Conservation (phyloP, 2,888 invertebrate species). For the Cristatella mucedo region DNA sequence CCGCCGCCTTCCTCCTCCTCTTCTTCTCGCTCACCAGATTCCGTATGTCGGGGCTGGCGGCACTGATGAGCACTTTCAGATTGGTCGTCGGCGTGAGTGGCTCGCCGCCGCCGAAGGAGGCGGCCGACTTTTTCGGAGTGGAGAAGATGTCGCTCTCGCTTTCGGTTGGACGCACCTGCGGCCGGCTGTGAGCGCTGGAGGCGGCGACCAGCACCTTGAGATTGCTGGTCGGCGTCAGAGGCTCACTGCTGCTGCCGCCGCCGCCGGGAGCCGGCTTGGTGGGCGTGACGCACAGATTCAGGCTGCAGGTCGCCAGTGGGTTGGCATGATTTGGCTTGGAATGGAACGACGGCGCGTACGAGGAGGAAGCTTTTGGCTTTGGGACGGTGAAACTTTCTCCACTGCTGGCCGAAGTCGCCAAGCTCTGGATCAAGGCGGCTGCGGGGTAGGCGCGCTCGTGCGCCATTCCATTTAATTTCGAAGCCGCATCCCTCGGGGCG, state of each 20-base stretch:
- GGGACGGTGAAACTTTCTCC: too few species aligned
- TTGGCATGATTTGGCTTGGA: too few species aligned
- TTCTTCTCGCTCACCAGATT: conserved; percentile 14
- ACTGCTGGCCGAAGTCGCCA: not conserved
- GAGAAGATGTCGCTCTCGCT: too few species aligned
- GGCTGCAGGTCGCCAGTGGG: too few species aligned
- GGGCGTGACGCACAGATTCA: not conserved
- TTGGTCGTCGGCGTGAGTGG: conserved; percentile 52
- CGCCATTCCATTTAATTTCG: too few species aligned
- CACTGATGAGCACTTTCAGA: conserved; percentile 50
- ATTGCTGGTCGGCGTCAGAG: conserved; percentile 1
- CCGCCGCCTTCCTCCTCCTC: conserved; percentile 1
- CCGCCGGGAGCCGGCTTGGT: not conserved
- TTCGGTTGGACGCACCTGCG: too few species aligned
- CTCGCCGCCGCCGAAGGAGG: conserved; percentile 12
- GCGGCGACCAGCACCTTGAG: conserved; percentile 1
- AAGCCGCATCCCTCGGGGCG: too few species aligned
- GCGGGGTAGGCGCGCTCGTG: too few species aligned
- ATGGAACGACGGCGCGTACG: too few species aligned
- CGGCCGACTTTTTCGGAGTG: not conserved
- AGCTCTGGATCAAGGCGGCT: not conserved
- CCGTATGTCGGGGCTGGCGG: conserved; percentile 42
- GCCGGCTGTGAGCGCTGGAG: too few species aligned
- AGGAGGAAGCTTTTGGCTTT: too few species aligned
- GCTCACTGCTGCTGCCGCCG: not conserved